Conservation (phyloP, 2,797 vertebrate genomes). For the Bradypodion pumilum region DNA sequence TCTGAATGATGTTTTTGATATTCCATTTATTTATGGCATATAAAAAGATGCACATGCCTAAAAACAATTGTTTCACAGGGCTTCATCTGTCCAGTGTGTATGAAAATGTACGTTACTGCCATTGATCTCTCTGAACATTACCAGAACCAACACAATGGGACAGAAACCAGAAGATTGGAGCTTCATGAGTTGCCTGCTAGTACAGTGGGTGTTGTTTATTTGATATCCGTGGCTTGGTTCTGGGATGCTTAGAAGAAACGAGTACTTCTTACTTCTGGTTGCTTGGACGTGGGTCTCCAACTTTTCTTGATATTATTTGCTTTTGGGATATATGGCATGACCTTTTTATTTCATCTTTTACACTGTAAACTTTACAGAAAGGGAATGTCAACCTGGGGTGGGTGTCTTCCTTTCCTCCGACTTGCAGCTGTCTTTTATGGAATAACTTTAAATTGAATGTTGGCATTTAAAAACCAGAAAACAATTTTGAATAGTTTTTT, state of each 20-base stretch:
- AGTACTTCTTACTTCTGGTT: slow-evolving; percentile 39
- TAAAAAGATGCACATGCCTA: slow-evolving; percentile 48
- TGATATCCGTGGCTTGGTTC: slow-evolving; percentile 71
- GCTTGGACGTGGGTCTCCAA: slow-evolving; percentile 41
- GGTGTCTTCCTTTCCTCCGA: slow-evolving; percentile 35
- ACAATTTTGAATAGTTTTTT: slow-evolving; percentile 47
- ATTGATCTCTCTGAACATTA: slow-evolving; percentile 78
- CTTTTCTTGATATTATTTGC: slow-evolving; percentile 55
- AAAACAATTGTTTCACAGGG: slow-evolving; percentile 78
- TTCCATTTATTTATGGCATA: slow-evolving; percentile 43
- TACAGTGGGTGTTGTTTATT: slow-evolving; percentile 75
- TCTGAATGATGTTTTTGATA: background rate
- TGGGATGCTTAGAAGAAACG: slow-evolving; percentile 61
- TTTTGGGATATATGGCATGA: slow-evolving; percentile 35
- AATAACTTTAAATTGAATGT: slow-evolving; percentile 23
- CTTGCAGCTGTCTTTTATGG: slow-evolving; percentile 42
- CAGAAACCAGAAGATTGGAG: slow-evolving; percentile 68
- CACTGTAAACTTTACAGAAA: slow-evolving; percentile 20
- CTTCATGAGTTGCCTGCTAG: slow-evolving; percentile 66
- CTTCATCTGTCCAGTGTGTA: slow-evolving; percentile 82
- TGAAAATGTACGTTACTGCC: slow-evolving; percentile 78
- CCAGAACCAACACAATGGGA: slow-evolving; percentile 72
- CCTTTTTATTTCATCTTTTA: slow-evolving; percentile 47
- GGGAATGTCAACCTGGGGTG: slow-evolving; percentile 29
- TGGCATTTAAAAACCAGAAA: slow-evolving; percentile 30